phyloP scores from a whole-genome alignment of 2,113 vertebrate species.

The Tamias sibiricus region DNA sequence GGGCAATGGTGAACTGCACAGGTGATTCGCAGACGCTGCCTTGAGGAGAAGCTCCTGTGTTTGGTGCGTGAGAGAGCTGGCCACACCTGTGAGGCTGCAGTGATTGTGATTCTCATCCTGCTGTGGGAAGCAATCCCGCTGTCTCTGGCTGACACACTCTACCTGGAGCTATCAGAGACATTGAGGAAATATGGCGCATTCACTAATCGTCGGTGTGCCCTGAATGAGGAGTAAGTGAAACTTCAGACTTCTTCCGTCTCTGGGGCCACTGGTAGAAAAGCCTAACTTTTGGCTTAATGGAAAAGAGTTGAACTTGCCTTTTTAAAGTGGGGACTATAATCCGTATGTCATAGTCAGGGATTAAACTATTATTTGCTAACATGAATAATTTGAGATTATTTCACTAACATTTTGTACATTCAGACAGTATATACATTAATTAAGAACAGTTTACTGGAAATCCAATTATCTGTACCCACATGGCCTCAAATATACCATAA shows the following conservation, averaged over 20 bases:
- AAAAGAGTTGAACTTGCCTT: background rate
- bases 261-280: background rate
- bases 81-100: slow-evolving; percentile 93
- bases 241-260: background rate
- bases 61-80: slow-evolving; percentile 94
- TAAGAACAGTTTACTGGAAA: background rate
- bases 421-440: background rate
- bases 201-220: slow-evolving; percentile 95
- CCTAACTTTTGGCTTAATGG: background rate
- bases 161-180: slow-evolving; percentile 92
- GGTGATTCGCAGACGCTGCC: slow-evolving; percentile 94
- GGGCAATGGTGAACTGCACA: slow-evolving; percentile 82
- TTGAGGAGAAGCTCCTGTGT: slow-evolving; percentile 96
- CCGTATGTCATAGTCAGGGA: background rate
- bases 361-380: background rate
- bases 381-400: background rate
- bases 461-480: background rate
- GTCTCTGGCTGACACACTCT: slow-evolving; percentile 92
- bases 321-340: background rate
- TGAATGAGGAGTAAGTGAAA: slow-evolving; percentile 97
- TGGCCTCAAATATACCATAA: background rate
- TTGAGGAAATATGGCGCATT: slow-evolving; percentile 92
- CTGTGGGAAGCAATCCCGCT: slow-evolving; percentile 96
- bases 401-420: background rate
- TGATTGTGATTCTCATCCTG: slow-evolving; percentile 95